Base-by-base conservation (phyloP, 2,797 vertebrate species). In the Muscicapa comitata region DNA sequence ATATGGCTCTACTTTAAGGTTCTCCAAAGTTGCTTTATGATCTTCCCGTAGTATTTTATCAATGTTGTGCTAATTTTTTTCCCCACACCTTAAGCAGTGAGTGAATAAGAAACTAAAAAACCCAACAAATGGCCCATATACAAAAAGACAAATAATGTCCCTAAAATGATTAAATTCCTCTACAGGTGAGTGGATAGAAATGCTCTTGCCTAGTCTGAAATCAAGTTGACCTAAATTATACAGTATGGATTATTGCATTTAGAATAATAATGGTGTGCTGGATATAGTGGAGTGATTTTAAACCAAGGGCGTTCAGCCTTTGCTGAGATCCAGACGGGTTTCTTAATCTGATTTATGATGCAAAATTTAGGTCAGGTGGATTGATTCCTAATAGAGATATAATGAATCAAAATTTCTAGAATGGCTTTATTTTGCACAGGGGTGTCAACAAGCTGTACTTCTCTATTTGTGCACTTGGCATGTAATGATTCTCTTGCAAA, bases 361-460 rank as follows among this genome's bases (percentile, higher is more conserved):
- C 83, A 95, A 97, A 96, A 96, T 97, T 96, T 96, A 94, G 95
- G 96, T 96, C 94, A 93, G 73, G 84, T 21, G 61, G 95, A 94
- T 96, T 98, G 97, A 98, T 98, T 98, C 98, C 96, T 98, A 97
- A 95, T 94, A 95, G 93, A 72, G 93, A 94, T 94, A 87, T 96
- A 95, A 98, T 98, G 97, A 98, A 98, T 98, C 98, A 98, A 95
- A 96, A 96, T 93, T 97, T 97, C 97, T 95, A 75, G 93, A 96
- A 93, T 61, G 96, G 80, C 92, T 97, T 97, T 97, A 96, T 97
- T 91, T 95, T 97, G 95, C 92, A 94, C 93, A 5, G 55, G 95
- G 71, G 84, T 97, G 97, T 97, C 98, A 97, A 98, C 97, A 98
- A 96, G 94, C 97, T 97, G 97, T 97, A 97, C 97, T 96, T 98